Evolutionary conservation across 2,888 invertebrate genomes (phyloP).

Genomic region (Brachyptera putata): DNA sequence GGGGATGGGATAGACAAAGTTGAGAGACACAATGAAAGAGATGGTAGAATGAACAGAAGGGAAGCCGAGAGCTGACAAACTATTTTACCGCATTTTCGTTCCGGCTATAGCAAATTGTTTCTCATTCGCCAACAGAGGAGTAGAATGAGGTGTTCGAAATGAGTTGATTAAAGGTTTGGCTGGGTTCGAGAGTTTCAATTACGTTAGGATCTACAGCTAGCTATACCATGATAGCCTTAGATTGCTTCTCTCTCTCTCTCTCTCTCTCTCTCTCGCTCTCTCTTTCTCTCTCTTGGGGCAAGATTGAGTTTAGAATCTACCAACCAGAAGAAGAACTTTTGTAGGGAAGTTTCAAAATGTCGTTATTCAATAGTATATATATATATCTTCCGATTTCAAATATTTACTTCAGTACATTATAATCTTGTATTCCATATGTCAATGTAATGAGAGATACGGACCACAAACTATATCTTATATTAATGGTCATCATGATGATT

Average conservation of each 20-base stretch:
- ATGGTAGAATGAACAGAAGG: background rate
- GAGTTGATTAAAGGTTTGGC: conserved; percentile 32
- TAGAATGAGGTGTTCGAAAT: conserved; percentile 33
- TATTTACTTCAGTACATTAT: too few species aligned
- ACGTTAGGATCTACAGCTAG: conserved; percentile 22
- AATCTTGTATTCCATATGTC: too few species aligned
- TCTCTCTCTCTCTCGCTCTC: conserved; percentile 17
- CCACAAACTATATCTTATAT: too few species aligned
- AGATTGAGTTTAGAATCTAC: conserved; percentile 28
- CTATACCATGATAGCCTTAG: conserved; percentile 3
- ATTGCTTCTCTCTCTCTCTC: conserved; percentile 23
- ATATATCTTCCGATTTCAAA: too few species aligned
- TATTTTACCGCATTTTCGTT: conserved; percentile 35
- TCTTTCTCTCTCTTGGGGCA: conserved; percentile 15
- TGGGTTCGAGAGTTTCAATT: conserved; percentile 33
- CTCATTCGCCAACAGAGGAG: conserved; percentile 22
- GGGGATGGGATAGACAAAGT: conserved; percentile 1
- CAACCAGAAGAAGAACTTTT: background rate
- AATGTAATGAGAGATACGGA: too few species aligned
- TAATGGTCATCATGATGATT: too few species aligned
- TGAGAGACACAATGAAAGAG: background rate
- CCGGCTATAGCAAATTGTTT: conserved; percentile 34
- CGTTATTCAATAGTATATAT: too few species aligned
- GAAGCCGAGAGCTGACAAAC: conserved; percentile 32
- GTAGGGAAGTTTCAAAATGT: too few species aligned